A percentile compares a stretch with the other conserved stretches of the same genome.
phyloP scores from a whole-genome alignment of 2,888 invertebrate genomes.

The Melolontha melolontha region DNA sequence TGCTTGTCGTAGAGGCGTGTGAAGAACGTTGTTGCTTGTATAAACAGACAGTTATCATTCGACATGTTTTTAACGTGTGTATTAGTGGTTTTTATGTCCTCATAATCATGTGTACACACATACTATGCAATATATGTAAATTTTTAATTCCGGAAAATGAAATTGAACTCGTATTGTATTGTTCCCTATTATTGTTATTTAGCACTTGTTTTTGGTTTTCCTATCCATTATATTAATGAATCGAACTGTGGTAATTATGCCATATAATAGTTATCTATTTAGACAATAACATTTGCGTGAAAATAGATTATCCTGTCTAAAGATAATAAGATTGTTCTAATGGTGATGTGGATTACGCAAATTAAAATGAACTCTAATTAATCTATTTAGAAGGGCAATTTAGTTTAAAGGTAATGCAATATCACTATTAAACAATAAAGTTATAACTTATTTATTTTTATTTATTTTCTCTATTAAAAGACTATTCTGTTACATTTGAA shows the following conservation, averaged over 20 bases:
- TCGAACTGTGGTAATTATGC: neutral
- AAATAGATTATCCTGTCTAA: no score
- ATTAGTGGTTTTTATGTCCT: conserved; percentile 26
- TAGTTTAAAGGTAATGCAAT: no score
- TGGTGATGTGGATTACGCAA: no score
- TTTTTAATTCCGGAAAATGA: conserved; percentile 18
- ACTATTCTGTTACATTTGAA: no score
- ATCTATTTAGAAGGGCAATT: no score
- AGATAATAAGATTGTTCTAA: no score
- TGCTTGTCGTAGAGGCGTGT: conserved; percentile 25
- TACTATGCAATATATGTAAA: conserved; percentile 11
- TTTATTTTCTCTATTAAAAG: no score
- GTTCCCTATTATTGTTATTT: conserved; percentile 1
- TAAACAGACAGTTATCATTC: conserved; percentile 34
- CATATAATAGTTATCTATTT: no score
- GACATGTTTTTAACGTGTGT: conserved; percentile 32
- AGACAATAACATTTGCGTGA: no score
- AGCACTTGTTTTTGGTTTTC: neutral
- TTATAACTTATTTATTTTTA: no score
- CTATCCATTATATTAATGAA: neutral
- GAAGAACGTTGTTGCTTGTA: conserved; percentile 28
- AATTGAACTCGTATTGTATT: conserved; percentile 12
- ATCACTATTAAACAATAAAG: no score
- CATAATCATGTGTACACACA: conserved; percentile 20
- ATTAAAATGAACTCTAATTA: no score